Evolutionary conservation across 2,888 invertebrate species (phyloP), one percentile per base, ranked within the genome.

Genomic region (Apomyelois bistriatella): DNA sequence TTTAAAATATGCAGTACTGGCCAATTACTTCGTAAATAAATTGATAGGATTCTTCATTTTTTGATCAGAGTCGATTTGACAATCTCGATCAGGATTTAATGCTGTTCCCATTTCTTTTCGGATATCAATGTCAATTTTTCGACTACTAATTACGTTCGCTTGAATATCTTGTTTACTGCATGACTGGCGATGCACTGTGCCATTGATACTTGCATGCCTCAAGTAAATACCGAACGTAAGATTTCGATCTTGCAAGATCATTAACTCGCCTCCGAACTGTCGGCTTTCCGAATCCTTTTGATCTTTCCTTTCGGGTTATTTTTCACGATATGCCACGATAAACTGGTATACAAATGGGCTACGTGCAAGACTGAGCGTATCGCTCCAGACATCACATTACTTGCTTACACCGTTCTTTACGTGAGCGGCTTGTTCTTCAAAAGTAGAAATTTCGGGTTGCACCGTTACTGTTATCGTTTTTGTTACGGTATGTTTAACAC

Each of bases 281-380:
- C 68, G 66, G 65, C 69, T 71, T 74, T 70, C 66, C 54, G 64
- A 64, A 66, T 60, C 62, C 53, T 63, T 61, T 67, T 60, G 48
- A 28, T 58, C 60, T 63, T 56, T 59, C 57, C 65, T 65, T 65
- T 60, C 61, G 49, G 56, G 58, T 62, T 71, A 65, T 73, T 76
- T 78, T 77, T 72, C 71, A 72, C 72, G 72, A 74, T 72, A 46
- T 46, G 46, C 60, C 55, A 57, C 57, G 56, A 57, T 52, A 57
- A 58, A 55, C 56, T 47, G 36, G 52, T 55, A 52, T 48, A 61
- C 58, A 63, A 64, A 60, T 59, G 55, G 61, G 53, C 58, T 56
- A 60, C 61, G 65, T 63, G 64, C 62, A 57, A 58, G 61, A 48
- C 36, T 43, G 36, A 12, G 36, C 52, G 17, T 52, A 52, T 52